Conservation (phyloP, 2,797 vertebrate genomes). For the Chelon auratus region DNA sequence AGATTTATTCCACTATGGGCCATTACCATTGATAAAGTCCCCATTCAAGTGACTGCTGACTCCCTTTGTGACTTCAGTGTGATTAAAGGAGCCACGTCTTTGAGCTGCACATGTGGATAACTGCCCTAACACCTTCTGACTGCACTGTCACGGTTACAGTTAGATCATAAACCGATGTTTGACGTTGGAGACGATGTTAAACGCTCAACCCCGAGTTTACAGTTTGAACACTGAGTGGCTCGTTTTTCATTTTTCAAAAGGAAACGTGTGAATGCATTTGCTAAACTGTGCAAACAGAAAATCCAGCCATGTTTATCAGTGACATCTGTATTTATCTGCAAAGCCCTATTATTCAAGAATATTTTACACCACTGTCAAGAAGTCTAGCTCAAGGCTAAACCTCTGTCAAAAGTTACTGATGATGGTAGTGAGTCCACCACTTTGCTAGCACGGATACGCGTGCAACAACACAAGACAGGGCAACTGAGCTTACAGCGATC, state of each 20-base stretch:
- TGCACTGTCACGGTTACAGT: constrained; percentile 13
- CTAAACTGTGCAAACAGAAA: too few species aligned
- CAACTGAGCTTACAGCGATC: too few species aligned
- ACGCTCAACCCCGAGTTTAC: constrained; percentile 4
- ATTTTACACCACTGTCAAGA: too few species aligned
- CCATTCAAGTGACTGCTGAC: constrained; percentile 42
- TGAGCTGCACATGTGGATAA: constrained; percentile 21
- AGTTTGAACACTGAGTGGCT: neutral
- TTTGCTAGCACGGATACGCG: too few species aligned
- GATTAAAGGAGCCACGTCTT: constrained; percentile 43
- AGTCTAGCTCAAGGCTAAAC: too few species aligned
- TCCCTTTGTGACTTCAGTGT: constrained; percentile 50
- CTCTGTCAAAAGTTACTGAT: too few species aligned
- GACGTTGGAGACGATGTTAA: constrained; percentile 10
- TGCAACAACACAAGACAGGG: too few species aligned
- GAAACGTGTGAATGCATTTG: constrained; percentile 1
- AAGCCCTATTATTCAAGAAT: too few species aligned
- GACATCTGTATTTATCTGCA: constrained; percentile 16
- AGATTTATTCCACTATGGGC: constrained; percentile 72
- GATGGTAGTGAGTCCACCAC: too few species aligned
- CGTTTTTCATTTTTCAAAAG: constrained; percentile 15
- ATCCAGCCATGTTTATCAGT: too few species aligned
- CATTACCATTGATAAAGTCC: constrained; percentile 70
- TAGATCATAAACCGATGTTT: constrained; percentile 1
- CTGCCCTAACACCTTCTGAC: neutral